Conservation (phyloP, 1,140 invertebrate species). For the Trichogramma pretiosum region DNA sequence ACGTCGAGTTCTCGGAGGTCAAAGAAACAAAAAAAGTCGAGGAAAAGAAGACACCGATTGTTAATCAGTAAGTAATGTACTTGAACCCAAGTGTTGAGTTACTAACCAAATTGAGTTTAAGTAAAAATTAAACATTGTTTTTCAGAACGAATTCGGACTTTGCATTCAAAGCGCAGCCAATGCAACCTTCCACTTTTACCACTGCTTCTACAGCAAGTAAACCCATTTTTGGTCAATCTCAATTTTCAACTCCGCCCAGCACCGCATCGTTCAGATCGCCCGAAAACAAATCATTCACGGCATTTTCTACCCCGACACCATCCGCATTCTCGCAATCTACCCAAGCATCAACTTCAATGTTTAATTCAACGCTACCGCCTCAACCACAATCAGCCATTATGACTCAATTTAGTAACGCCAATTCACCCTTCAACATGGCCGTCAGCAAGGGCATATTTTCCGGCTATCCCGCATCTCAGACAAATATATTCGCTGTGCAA, state of each 20-base stretch:
- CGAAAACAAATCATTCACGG: background rate
- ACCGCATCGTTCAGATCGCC: background rate
- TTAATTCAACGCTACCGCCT: background rate
- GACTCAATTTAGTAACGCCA: no score
- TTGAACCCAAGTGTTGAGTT: no score
- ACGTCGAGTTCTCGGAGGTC: background rate
- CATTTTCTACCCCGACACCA: background rate
- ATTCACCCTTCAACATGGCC: constrained; percentile 14
- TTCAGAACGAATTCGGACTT: background rate
- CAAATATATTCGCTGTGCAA: constrained; percentile 30
- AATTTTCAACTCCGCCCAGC: no score
- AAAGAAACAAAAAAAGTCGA: background rate
- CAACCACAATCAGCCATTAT: constrained; percentile 3
- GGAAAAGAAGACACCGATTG: background rate
- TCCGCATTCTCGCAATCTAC: constrained; percentile 4
- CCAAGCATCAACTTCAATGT: background rate
- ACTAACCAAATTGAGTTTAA: no score
- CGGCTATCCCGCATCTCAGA: background rate
- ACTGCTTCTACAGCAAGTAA: background rate
- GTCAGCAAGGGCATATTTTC: constrained; percentile 27
- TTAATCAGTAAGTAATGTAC: no score
- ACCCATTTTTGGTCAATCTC: no score
- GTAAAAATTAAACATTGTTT: background rate
- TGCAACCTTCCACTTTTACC: background rate
- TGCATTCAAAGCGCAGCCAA: background rate